phyloP scores from a whole-genome alignment of 2,113 vertebrate genomes.

The Dasyornis broadbenti region DNA sequence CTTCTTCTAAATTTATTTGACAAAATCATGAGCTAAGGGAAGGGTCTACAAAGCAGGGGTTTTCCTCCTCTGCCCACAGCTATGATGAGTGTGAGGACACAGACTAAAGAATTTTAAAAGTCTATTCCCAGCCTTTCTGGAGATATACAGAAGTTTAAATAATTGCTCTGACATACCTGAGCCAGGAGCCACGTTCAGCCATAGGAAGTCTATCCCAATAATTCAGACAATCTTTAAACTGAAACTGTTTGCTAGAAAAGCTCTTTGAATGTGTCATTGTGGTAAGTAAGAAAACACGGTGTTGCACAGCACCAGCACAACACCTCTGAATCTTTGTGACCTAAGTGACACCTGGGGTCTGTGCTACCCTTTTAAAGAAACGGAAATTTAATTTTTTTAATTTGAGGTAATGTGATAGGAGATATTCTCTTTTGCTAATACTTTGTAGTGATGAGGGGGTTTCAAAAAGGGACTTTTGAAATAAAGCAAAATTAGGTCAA shows the following conservation, averaged over 20 bases:
- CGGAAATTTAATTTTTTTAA: neutral
- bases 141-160: neutral
- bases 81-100: neutral
- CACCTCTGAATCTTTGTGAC: neutral
- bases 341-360: neutral
- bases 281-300: neutral
- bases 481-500: neutral
- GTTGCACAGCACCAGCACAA: neutral
- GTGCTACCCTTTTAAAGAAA: neutral
- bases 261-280: neutral
- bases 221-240: neutral
- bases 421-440: neutral
- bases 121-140: neutral
- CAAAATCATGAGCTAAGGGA: neutral
- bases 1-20: neutral
- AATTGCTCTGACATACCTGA: neutral
- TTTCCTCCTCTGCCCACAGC: neutral
- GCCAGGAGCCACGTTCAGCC: neutral
- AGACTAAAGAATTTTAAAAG: neutral
- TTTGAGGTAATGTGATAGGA: neutral
- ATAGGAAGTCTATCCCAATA: neutral
- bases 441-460: fast-evolving
- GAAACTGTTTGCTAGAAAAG: neutral
- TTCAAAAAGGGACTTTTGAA: neutral
- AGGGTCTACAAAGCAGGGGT: neutral